Conservation (phyloP, 2,113 vertebrate genomes). For the Corythornis cristatus region DNA sequence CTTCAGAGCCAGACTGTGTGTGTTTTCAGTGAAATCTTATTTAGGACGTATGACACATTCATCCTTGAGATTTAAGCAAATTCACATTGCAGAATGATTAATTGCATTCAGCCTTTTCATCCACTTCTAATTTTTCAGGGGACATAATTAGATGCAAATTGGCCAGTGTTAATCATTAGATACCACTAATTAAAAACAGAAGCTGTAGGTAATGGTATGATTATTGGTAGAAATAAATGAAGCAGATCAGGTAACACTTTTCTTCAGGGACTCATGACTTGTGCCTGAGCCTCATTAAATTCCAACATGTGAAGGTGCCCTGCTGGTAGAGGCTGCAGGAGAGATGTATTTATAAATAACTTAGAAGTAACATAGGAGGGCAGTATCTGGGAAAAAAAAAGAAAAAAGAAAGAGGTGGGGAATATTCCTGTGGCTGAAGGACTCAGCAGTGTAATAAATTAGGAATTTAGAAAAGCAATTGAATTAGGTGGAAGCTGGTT, state of each 20-base stretch:
- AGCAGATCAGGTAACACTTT: slow-evolving; percentile 67
- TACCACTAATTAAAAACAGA: slow-evolving; percentile 77
- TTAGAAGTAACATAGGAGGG: slow-evolving; percentile 65
- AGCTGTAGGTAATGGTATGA: slow-evolving; percentile 74
- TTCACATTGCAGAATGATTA: slow-evolving; percentile 54
- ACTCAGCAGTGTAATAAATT: slow-evolving; percentile 71
- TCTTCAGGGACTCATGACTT: slow-evolving; percentile 64
- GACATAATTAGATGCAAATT: slow-evolving; percentile 77
- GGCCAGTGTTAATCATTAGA: slow-evolving; percentile 75
- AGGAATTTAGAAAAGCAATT: slow-evolving; percentile 59
- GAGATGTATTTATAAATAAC: slow-evolving; percentile 69
- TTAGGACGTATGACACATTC: slow-evolving; percentile 45
- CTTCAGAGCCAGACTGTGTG: neutral
- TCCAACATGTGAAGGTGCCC: slow-evolving; percentile 63
- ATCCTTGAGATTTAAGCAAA: slow-evolving; percentile 59
- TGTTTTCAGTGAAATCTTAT: slow-evolving; percentile 50
- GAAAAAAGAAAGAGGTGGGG: neutral
- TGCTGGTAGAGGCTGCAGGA: slow-evolving; percentile 46
- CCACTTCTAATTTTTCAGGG: slow-evolving; percentile 70
- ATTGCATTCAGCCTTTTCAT: slow-evolving; percentile 67
- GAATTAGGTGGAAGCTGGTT: slow-evolving; percentile 66
- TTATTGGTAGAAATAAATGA: slow-evolving; percentile 78
- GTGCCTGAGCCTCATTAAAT: slow-evolving; percentile 70
- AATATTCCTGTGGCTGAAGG: slow-evolving; percentile 43
- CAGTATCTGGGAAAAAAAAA: slow-evolving; percentile 3